Base-by-base conservation (phyloP, 2,888 invertebrate genomes). In the Drosophila kanekoi region DNA sequence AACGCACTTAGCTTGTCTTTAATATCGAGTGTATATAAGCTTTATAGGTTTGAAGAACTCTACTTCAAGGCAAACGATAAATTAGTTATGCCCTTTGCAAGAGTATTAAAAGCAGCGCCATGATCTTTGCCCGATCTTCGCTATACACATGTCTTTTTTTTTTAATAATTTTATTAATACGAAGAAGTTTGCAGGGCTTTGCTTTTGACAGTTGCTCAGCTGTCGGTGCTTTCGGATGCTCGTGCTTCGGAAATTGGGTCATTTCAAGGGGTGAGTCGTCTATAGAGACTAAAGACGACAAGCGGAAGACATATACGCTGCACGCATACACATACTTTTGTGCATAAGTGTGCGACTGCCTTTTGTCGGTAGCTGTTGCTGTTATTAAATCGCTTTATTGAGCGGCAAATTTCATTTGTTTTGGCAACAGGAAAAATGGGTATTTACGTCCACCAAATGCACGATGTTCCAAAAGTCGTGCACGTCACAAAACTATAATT, bases 321-420 rank as follows among this genome's bases (percentile, higher is more conserved):
- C 66, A 76, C 33, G 49, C 2, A 35, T n/a, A 57, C 16, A 60
- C 38, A 53, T 63, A 33, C 43, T 38, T 32, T 51, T 45, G 45
- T 59, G 35, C 35, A 53, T 52, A 54, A 33, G 51, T 41, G 20
- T 49, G 35, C 53, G 66, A 53, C 51, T 49, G 49, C 6, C 49
- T 13, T 38, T 64, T 51, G 38, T 61, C 38, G 53, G 33, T 64
- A 57, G 35, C 45, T 54, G 14, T 60, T 57, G 53, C 59, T 73
- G 73, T 67, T 72, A 85, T 85, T 85, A 85, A 77, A 70, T 87
- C 51, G 77, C 68, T 85, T 85, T 85, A 89, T 85, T 75, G 89
- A 89, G 85, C 85, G 89, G 68, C 72, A 85, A 84, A 84, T 82
- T 73, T 71, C 49, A 59, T 74, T 77, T 67, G 66, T 69, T 76